phyloP scores from a whole-genome alignment of 1,140 invertebrate species.

The Pomphorhynchus laevis region DNA sequence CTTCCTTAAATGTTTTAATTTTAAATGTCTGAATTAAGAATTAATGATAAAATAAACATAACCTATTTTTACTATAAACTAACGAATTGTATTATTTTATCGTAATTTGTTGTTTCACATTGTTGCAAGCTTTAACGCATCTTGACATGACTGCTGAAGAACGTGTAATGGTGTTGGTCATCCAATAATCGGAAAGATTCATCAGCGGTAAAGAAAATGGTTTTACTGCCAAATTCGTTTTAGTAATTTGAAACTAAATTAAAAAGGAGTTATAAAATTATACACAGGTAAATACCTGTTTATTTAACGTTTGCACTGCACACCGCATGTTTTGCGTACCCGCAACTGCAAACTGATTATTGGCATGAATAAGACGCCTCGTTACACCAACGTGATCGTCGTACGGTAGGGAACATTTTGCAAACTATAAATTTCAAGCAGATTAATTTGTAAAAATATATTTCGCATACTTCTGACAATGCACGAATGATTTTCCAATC shows the following conservation, averaged over 20 bases:
- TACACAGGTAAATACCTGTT: too few relatives aligned
- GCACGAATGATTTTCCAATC: conserved; percentile 93
- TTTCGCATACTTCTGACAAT: conserved; percentile 30
- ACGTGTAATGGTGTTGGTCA: conserved; percentile 73
- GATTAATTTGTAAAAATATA: not conserved
- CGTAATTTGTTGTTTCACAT: not conserved
- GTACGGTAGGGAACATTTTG: conserved; percentile 45
- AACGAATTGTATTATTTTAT: too few relatives aligned
- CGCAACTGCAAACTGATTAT: too few relatives aligned
- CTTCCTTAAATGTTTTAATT: too few relatives aligned
- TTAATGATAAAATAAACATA: too few relatives aligned
- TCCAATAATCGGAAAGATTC: conserved; percentile 61
- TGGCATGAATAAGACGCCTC: too few relatives aligned
- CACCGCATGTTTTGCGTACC: too few relatives aligned
- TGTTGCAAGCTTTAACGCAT: conserved; percentile 39
- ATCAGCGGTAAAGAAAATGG: conserved; percentile 2
- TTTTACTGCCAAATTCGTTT: conserved; percentile 1
- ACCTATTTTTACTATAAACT: too few relatives aligned
- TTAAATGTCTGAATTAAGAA: too few relatives aligned
- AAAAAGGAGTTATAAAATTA: not conserved
- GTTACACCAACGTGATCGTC: conserved; percentile 49
- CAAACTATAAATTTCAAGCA: conserved; percentile 25
- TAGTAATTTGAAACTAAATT: conserved; percentile 1
- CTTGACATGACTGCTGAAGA: conserved; percentile 96
- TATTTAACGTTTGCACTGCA: too few relatives aligned